phyloP scores from a whole-genome alignment of 2,113 vertebrate species.

The Ardeotis arabs region DNA sequence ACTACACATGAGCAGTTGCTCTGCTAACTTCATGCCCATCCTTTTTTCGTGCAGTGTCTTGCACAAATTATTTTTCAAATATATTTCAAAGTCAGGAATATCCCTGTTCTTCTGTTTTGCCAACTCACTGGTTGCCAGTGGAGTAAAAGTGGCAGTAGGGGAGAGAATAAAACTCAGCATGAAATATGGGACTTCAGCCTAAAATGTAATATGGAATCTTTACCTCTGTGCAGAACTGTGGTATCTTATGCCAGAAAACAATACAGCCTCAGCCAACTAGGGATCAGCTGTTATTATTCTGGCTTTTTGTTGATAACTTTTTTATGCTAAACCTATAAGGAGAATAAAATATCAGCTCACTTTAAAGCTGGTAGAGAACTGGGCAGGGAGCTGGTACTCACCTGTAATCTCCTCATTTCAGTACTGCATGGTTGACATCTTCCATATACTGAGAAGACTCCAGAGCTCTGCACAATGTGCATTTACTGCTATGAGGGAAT shows the following conservation, averaged over 20 bases:
- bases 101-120: background rate
- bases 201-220: slow-evolving; percentile 37
- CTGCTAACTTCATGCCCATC: background rate
- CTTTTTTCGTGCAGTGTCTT: slow-evolving; percentile 1
- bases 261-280: background rate
- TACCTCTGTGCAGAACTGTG: slow-evolving; percentile 13
- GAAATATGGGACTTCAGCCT: slow-evolving; percentile 11
- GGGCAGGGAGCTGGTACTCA: background rate
- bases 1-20: background rate
- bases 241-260: slow-evolving; percentile 12
- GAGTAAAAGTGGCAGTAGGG: background rate
- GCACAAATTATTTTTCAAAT: slow-evolving; percentile 32
- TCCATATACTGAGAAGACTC: background rate
- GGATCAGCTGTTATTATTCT: slow-evolving; percentile 5
- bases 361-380: background rate
- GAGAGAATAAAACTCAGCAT: slow-evolving; percentile 8
- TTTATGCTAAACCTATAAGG: background rate
- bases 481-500: background rate
- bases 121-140: background rate
- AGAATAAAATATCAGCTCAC: background rate
- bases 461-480: background rate
- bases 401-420: background rate
- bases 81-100: slow-evolving; percentile 14
- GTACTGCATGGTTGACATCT: background rate
- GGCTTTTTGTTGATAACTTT: background rate